phyloP scores from a whole-genome alignment of 2,797 vertebrate species.

The Enteromius paludinosus region DNA sequence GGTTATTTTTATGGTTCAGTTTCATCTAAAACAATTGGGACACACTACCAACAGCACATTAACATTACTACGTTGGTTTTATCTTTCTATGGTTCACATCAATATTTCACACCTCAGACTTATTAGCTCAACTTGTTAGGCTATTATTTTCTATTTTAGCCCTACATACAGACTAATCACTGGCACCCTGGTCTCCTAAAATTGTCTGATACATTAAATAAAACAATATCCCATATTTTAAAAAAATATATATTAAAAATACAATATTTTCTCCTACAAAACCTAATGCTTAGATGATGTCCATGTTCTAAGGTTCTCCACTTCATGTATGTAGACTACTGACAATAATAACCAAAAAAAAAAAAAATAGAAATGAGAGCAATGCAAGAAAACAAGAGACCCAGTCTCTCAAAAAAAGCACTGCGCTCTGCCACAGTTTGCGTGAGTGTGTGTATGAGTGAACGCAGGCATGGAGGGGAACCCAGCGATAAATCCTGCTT shows the following conservation, averaged over 20 bases:
- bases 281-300: neutral
- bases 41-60: neutral
- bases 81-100: neutral
- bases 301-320: conserved; percentile 31
- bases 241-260: neutral
- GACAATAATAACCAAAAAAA: conserved; percentile 64
- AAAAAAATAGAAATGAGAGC: conserved; percentile 32
- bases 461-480: conserved; percentile 44
- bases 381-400: conserved; percentile 27
- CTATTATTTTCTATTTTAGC: neutral
- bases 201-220: neutral
- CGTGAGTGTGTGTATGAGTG: conserved; percentile 47
- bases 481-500: conserved; percentile 63
- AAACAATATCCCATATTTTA: neutral
- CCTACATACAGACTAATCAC: neutral
- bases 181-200: neutral
- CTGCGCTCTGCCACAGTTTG: conserved; percentile 39
- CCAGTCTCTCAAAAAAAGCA: conserved; percentile 53
- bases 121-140: neutral
- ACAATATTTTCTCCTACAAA: neutral
- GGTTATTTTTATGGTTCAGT: neutral
- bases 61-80: no score
- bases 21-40: neutral
- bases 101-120: neutral
- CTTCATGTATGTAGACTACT: conserved; percentile 50